Percentiles rank a stretch among this genome's conserved stretches.
These are phyloP conservation scores for Brachyrhaphis roseni DNA, from an alignment of 2,797 vertebrate species.

Conservation along the genomic window DNA sequence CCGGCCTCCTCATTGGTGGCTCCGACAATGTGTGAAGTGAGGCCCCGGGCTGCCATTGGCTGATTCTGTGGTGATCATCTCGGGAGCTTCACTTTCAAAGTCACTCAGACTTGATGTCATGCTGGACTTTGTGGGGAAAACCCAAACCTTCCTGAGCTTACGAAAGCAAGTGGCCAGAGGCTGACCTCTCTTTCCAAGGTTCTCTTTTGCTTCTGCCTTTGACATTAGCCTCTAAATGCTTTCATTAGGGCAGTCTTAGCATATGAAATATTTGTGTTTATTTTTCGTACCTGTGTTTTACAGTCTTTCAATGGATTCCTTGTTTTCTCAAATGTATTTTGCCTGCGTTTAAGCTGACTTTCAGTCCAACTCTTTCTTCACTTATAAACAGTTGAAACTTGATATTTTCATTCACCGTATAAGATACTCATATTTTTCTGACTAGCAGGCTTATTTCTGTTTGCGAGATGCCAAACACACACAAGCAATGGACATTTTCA, in stretches of 20 bases:
- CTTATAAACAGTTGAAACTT: not conserved
- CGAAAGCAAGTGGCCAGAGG: not conserved
- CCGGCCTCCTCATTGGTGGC: slow-evolving; percentile 61
- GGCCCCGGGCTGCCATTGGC: slow-evolving; percentile 60
- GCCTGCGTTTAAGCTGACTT: not conserved
- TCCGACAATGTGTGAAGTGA: slow-evolving; percentile 11
- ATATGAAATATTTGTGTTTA: not conserved
- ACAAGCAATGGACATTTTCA: not conserved
- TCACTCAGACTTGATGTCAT: slow-evolving; percentile 51
- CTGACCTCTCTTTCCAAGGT: not conserved
- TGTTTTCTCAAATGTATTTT: not conserved
- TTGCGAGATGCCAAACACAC: not conserved
- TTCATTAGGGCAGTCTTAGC: not conserved
- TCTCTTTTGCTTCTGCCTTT: not conserved
- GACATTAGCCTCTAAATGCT: not conserved
- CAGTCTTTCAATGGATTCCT: not conserved
- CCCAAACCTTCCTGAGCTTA: slow-evolving; percentile 4
- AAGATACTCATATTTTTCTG: not conserved
- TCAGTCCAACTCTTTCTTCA: not conserved
- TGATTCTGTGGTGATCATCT: slow-evolving; percentile 40
- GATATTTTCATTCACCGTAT: not conserved
- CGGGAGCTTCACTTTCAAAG: slow-evolving; percentile 44
- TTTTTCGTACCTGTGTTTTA: not conserved
- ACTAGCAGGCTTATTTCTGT: not conserved
- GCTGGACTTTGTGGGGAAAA: slow-evolving; percentile 40